Evolutionary conservation across 1,140 invertebrate genomes (phyloP), one percentile per base, ranked within the genome.

Genomic region (Ectropis grisescens): DNA sequence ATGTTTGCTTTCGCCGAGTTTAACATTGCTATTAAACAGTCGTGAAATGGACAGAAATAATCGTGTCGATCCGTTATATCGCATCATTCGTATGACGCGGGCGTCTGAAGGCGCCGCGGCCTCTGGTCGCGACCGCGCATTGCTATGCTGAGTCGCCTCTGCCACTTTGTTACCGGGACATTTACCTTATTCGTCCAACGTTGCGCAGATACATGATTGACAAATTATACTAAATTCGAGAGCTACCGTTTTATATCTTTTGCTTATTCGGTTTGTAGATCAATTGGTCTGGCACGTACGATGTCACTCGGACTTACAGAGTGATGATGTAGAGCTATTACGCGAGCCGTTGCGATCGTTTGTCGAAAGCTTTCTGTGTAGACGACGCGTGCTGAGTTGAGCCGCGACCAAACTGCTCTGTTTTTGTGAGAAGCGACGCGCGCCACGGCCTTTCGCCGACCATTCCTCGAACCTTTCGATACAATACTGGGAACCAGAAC

Each of bases 1-100:
- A 43, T 80, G 67, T 78, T 75, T 75, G 70, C 70, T 74, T 80
- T 74, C 57, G 68, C 59, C 58, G 65, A 69, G 54, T 72, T 72
- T 71, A 75, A 74, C 75, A 74, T 75, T 78, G 72, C 75, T 80
- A 78, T 80, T 69, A 78, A 78, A 78, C 75, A 78, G 72, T 72
- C 75, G 56, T 75, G 71, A 74, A 76, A 75, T 75, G 64, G 58
- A 74, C 72, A 74, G 70, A 80, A 78, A 81, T 78, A 81, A 81
- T 78, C 67, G 57, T 67, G 62, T 53, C 70, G 66, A 68, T 66
- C 75, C 71, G 75, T 80, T 80, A 80, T 57, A 70, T 56, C 58
- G 67, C 58, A 56, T 70, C 66, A 71, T 74, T 74, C 60, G 68
- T 69, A 75, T 78, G 58, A 67, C 60, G 58, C 45, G 37, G 41